phyloP scores from a whole-genome alignment of 1,140 invertebrate species.

The Mercenaria mercenaria region DNA sequence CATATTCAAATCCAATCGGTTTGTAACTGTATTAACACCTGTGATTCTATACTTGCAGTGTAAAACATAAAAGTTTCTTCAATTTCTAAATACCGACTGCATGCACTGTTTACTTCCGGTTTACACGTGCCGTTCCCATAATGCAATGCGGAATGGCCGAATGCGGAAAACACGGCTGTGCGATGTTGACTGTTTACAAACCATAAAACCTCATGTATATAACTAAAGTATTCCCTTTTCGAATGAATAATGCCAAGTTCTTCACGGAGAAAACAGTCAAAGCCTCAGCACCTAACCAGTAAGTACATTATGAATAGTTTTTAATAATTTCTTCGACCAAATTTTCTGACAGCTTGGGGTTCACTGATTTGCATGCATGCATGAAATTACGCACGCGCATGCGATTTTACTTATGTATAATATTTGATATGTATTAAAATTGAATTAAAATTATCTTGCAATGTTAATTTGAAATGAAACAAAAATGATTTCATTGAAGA shows the following conservation, averaged over 20 bases:
- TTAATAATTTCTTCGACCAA: not conserved
- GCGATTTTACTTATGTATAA: conserved; percentile 9
- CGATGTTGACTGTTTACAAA: conserved; percentile 68
- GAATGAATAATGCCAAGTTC: conserved; percentile 68
- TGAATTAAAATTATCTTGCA: not conserved
- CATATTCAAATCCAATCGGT: conserved; percentile 12
- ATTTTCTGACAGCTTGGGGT: conserved; percentile 56
- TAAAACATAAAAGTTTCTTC: not conserved
- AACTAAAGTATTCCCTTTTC: conserved; percentile 19
- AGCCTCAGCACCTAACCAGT: conserved; percentile 79
- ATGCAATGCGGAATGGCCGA: conserved; percentile 76
- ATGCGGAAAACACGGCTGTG: conserved; percentile 70
- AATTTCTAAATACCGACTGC: conserved; percentile 16
- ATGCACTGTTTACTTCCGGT: conserved; percentile 50
- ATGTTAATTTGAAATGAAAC: not conserved
- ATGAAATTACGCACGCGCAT: conserved; percentile 81
- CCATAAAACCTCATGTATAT: conserved; percentile 68
- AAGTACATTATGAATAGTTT: conserved; percentile 47
- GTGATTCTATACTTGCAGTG: not conserved
- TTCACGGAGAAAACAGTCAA: conserved; percentile 81
- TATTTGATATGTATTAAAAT: not conserved
- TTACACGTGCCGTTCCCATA: conserved; percentile 79
- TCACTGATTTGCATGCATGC: conserved; percentile 77
- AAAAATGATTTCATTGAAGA: not conserved
- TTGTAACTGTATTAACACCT: not conserved